Evolutionary conservation across 2,113 vertebrate species (phyloP).

Genomic region (Myotis lucifugus): DNA sequence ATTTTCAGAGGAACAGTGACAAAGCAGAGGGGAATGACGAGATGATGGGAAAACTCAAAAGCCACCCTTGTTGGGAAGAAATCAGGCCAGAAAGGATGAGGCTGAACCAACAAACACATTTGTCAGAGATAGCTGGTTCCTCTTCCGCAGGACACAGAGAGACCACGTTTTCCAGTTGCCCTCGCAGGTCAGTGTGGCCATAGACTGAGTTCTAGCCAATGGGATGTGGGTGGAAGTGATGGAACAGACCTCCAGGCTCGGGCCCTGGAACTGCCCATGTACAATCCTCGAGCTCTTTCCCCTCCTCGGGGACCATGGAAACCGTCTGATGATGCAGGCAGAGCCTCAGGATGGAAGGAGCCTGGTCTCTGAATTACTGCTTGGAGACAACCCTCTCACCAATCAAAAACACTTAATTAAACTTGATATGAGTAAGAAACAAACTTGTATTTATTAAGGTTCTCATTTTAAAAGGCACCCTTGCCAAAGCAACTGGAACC

Average conservation of each 20-base stretch:
- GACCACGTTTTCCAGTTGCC: not conserved
- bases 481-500: not conserved
- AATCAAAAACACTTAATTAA: not conserved
- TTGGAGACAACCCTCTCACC: not conserved
- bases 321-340: not conserved
- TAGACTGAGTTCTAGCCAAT: not conserved
- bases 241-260: not conserved
- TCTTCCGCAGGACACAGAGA: not conserved
- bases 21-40: not conserved
- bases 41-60: not conserved
- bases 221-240: not conserved
- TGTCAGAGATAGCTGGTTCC: not conserved
- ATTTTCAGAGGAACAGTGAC: not conserved
- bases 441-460: not conserved
- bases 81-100: not conserved
- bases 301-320: fast-evolving
- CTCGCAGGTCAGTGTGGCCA: not conserved
- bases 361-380: not conserved
- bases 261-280: not conserved
- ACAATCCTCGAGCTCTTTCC: not conserved
- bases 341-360: not conserved
- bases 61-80: not conserved
- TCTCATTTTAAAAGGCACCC: not conserved
- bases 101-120: not conserved
- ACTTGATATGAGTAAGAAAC: not conserved